Base-by-base conservation (phyloP, 2,888 invertebrate species). In the Papilio protenor region DNA sequence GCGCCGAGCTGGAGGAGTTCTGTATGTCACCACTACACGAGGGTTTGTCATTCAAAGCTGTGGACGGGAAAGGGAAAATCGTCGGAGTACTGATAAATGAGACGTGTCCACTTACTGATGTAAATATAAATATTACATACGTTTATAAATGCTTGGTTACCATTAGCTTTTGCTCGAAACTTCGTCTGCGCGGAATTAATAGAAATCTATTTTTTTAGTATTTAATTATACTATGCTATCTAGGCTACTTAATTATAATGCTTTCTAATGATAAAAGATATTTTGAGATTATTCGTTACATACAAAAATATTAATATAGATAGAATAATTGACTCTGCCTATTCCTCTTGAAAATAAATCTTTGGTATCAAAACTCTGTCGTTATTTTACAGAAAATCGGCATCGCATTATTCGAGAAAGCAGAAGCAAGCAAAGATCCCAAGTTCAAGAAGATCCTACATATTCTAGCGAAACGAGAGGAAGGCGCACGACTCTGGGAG, bases 401-500 rank as follows among this genome's bases (percentile, higher is more conserved):
- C 87, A 90, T 91, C 45, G 87, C 88, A 57, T 81, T 90, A 18
- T 87, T 93, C 2, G 94, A 90, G 40, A 89, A 93, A 77, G 95
- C 95, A 0, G 90, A 95, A 40, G 87, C 86, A 0, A 96, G 96
- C 84, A 83, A 89, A 45, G 95, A 96, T 84, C 91, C 93, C 0
- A 96, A 96, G 83, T 97, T 97, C 86, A 93, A 94, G 80, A 96
- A 96, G 88, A 96, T 97, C 79, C 88, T 96, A 0, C 94, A 95
- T 83, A 91, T 97, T 59, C 85, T 97, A 66, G 93, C 95, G 23
- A 87, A 92, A 66, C 94, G 96, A 11, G 96, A 96, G 52, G 91
- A 89, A 75, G 91, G 95, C 27, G 94, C 96, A 0, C 95, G 95
- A 76, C 89, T 96, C 0, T 95, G 96, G 88, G 92, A 93, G 79